Conservation (phyloP, 37 sponge, comb jelly and placozoan species). For the Mnemiopsis leidyi region DNA sequence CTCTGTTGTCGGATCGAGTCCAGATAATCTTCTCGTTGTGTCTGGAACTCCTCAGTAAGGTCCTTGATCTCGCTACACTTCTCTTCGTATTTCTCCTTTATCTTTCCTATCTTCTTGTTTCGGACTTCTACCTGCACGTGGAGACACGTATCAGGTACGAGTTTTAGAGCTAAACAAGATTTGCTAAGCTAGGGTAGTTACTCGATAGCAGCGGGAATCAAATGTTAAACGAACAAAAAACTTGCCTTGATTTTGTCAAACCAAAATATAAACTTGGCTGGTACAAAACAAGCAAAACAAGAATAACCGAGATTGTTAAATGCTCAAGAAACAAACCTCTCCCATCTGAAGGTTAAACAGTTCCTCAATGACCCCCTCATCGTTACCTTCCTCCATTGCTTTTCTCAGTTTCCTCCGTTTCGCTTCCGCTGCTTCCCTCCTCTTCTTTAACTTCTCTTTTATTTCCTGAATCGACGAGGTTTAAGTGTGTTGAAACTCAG, state of each 20-base stretch:
- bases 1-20: conserved; percentile 82
- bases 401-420: conserved; percentile 3
- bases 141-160: background rate
- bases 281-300: no score
- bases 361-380: conserved; percentile 52
- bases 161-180: no score
- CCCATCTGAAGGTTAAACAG: conserved; percentile 19
- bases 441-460: background rate
- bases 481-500: background rate
- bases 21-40: conserved; percentile 82
- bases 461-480: conserved; percentile 30
- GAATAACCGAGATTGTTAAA: background rate
- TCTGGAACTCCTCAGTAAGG: conserved; percentile 83
- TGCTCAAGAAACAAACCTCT: background rate
- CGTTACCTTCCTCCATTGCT: conserved; percentile 29
- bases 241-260: no score
- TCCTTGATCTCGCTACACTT: conserved; percentile 77
- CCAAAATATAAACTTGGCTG: no score
- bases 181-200: no score
- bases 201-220: no score
- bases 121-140: conserved; percentile 26
- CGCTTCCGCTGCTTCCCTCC: conserved; percentile 30
- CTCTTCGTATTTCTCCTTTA: conserved; percentile 55
- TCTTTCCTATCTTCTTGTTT: conserved; percentile 23
- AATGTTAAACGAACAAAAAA: no score